Percentiles rank a stretch among this genome's conserved stretches.
phyloP scores from a whole-genome alignment of 1,140 invertebrate species.

The Drosophila kohkoa region DNA sequence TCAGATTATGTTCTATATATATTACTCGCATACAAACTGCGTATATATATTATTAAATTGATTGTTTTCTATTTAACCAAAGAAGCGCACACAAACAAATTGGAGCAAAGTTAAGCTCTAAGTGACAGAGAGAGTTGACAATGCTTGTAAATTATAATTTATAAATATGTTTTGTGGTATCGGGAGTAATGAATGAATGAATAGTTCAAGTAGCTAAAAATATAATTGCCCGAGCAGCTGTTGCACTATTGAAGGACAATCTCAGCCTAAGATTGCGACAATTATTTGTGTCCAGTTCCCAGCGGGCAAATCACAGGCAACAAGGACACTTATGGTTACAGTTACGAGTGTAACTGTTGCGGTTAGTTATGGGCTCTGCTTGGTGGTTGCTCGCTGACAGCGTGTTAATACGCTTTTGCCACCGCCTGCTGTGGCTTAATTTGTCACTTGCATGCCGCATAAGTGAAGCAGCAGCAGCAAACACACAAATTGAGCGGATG shows the following conservation, averaged over 20 bases:
- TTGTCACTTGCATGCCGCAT: slow-evolving; percentile 57
- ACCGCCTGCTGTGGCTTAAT: slow-evolving; percentile 64
- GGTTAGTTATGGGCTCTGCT: slow-evolving; percentile 58
- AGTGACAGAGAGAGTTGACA: slow-evolving; percentile 41
- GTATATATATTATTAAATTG: slow-evolving; percentile 25
- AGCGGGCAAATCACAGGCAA: slow-evolving; percentile 68
- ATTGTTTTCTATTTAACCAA: slow-evolving; percentile 29
- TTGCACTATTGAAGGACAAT: slow-evolving; percentile 32
- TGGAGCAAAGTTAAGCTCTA: slow-evolving; percentile 54
- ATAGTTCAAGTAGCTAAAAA: slow-evolving; percentile 3
- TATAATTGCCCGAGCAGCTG: slow-evolving; percentile 56
- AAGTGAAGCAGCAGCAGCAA: slow-evolving; percentile 29
- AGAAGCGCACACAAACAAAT: slow-evolving; percentile 13
- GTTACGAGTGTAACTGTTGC: slow-evolving; percentile 41
- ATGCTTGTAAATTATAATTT: slow-evolving; percentile 57
- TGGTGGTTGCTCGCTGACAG: slow-evolving; percentile 40
- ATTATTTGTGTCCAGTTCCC: slow-evolving; percentile 68
- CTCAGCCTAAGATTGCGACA: slow-evolving; percentile 45
- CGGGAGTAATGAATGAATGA: neutral
- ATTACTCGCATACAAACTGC: neutral
- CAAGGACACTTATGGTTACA: slow-evolving; percentile 40
- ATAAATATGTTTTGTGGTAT: too few relatives aligned
- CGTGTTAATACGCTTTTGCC: slow-evolving; percentile 34
- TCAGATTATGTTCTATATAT: slow-evolving; percentile 53
- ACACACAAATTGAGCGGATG: slow-evolving; percentile 6